These are phyloP conservation scores for Metaphire vulgaris DNA, from an alignment of 1,140 invertebrate species.

Conservation along the genomic window DNA sequence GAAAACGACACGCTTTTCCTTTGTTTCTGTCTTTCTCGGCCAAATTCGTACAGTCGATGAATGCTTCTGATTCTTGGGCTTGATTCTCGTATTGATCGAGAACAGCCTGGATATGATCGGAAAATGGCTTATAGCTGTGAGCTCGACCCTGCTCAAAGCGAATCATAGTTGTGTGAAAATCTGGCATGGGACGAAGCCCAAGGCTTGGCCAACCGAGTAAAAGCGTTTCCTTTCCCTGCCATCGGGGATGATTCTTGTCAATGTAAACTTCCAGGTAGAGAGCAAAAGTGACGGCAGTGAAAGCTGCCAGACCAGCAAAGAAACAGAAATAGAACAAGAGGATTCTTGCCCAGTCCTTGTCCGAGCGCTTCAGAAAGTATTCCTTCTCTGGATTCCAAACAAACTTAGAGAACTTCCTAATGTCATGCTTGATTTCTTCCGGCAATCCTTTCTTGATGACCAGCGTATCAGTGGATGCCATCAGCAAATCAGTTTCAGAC, in stretches of 20 bases:
- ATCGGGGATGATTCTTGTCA: slow-evolving; percentile 29
- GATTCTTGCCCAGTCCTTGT: slow-evolving; percentile 25
- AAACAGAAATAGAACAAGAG: slow-evolving; percentile 29
- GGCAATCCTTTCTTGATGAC: slow-evolving; percentile 23
- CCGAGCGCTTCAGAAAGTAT: slow-evolving; percentile 26
- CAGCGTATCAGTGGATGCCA: slow-evolving; percentile 20
- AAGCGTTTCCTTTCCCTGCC: slow-evolving; percentile 18
- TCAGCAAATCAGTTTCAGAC: slow-evolving; percentile 19
- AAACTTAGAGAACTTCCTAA: slow-evolving; percentile 24
- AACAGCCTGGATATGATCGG: slow-evolving; percentile 39
- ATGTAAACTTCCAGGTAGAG: slow-evolving; percentile 31
- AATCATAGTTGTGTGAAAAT: slow-evolving; percentile 86
- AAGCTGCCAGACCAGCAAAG: slow-evolving; percentile 22
- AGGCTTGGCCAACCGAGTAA: slow-evolving; percentile 4
- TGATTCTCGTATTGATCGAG: slow-evolving; percentile 32
- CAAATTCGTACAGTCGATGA: slow-evolving; percentile 28
- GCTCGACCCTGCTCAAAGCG: slow-evolving; percentile 63
- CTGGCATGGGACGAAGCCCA: slow-evolving; percentile 71
- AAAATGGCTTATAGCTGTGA: slow-evolving; percentile 36
- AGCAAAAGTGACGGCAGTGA: slow-evolving; percentile 20
- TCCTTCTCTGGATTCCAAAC: slow-evolving; percentile 28
- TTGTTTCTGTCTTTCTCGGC: slow-evolving; percentile 22
- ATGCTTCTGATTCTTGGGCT: slow-evolving; percentile 25
- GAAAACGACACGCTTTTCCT: slow-evolving; percentile 29
- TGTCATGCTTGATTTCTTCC: slow-evolving; percentile 21